Conservation (phyloP, 2,113 vertebrate genomes). For the Pachycephala philippinensis region DNA sequence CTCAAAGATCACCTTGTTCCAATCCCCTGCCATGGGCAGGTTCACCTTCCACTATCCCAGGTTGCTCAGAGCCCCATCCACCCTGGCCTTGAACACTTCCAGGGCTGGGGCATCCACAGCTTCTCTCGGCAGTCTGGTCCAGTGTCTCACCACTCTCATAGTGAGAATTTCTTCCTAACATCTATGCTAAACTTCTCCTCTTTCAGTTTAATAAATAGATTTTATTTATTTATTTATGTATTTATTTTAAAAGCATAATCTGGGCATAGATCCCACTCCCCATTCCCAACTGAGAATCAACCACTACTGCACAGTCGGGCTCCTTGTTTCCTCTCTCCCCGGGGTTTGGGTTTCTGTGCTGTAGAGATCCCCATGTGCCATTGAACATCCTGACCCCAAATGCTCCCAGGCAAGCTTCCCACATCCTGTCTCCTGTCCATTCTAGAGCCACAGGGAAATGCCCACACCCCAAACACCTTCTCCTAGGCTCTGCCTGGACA, state of each 20-base stretch:
- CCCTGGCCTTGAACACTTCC: neutral
- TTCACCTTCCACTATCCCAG: neutral
- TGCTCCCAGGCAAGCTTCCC: neutral
- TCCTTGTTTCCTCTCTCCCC: neutral
- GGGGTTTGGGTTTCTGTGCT: neutral
- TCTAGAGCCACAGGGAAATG: neutral
- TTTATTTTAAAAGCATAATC: neutral
- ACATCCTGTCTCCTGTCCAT: neutral
- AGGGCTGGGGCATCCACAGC: neutral
- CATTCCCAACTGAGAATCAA: neutral
- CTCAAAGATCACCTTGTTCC: neutral
- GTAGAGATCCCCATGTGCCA: neutral
- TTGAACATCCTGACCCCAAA: neutral
- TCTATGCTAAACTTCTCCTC: neutral
- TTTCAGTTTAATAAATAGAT: neutral
- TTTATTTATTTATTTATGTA: neutral
- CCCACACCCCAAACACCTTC: no score
- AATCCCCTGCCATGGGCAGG: fast-evolving
- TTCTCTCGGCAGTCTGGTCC: neutral
- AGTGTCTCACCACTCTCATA: neutral
- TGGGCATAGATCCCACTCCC: neutral
- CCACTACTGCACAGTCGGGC: neutral
- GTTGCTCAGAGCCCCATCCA: neutral
- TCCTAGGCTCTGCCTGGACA: neutral
- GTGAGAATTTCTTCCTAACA: neutral